A percentile compares a stretch with the other conserved stretches of the same genome.
These are phyloP conservation scores for Petrolisthes cinctipes DNA, from an alignment of 2,888 invertebrate genomes.

Conservation along the genomic window DNA sequence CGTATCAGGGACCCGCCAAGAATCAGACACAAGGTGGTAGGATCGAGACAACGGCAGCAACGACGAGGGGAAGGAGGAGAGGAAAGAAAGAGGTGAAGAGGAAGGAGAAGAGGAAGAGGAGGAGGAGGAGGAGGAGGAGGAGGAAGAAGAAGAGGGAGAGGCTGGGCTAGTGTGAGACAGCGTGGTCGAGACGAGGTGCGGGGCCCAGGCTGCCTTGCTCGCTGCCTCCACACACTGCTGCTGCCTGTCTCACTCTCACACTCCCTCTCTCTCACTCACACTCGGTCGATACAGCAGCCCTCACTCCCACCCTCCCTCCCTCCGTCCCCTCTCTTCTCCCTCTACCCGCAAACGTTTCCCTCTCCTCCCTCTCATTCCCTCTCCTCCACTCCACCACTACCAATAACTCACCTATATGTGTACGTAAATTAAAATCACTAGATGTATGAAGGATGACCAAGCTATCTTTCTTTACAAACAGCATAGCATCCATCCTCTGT, in stretches of 20 bases:
- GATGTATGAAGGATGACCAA: neutral
- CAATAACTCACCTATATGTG: neutral
- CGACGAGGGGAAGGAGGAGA: conserved; percentile 33
- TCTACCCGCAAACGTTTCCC: neutral
- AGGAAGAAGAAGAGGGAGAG: neutral
- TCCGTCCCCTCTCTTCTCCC: neutral
- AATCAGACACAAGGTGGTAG: conserved; percentile 36
- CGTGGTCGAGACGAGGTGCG: conserved; percentile 12
- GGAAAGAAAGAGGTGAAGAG: conserved; percentile 35
- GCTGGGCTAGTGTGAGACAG: conserved; percentile 3
- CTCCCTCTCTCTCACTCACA: conserved; percentile 22
- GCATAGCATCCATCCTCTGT: too few species aligned
- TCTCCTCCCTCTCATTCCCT: neutral
- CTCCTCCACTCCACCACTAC: neutral
- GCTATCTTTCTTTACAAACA: too few species aligned
- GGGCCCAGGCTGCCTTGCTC: neutral
- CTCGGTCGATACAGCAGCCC: conserved; percentile 1
- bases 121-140: conserved; percentile 14
- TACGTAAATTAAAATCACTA: neutral
- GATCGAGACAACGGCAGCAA: conserved; percentile 25
- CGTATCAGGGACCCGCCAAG: conserved; percentile 8
- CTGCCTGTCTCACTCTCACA: conserved; percentile 10
- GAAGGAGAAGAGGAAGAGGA: conserved; percentile 48
- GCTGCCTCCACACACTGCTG: conserved; percentile 11
- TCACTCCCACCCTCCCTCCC: neutral